Conservation (phyloP, 2,888 invertebrate species). For the Venusia cambrica region DNA sequence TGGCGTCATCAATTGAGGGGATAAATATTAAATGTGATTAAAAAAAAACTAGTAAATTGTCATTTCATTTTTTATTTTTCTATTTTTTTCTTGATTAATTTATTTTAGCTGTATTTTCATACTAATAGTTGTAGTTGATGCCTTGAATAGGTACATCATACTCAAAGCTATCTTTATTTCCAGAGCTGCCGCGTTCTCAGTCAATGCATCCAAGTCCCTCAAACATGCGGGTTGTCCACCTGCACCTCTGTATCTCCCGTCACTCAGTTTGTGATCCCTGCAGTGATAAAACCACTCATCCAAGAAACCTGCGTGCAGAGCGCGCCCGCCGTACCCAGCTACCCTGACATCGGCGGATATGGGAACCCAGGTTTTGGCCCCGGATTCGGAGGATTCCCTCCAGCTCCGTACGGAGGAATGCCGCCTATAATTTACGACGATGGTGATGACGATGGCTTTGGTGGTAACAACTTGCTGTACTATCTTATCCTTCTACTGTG, state of each 20-base stretch:
- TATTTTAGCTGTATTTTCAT: no score
- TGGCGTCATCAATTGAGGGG: no score
- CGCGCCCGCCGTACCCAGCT: constrained; percentile 25
- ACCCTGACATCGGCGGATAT: constrained; percentile 8
- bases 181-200: constrained; percentile 24
- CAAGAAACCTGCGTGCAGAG: constrained; percentile 31
- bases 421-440: constrained; percentile 43
- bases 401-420: constrained; percentile 28
- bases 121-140: no score
- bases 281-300: constrained; percentile 45
- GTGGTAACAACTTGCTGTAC: constrained; percentile 42
- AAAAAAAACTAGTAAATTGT: no score
- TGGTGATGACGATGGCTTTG: constrained; percentile 36
- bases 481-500: constrained; percentile 50
- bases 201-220: constrained; percentile 19
- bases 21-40: no score
- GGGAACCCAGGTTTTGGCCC: constrained; percentile 11
- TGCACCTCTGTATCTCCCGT: constrained; percentile 23
- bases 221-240: constrained; percentile 15
- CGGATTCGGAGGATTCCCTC: constrained; percentile 16
- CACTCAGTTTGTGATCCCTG: constrained; percentile 50
- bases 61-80: constrained; percentile 4
- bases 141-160: no score
- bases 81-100: no score
- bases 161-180: no score